Percentiles rank a stretch among this genome's conserved stretches.
phyloP scores from a whole-genome alignment of 1,140 invertebrate genomes.

The Ridgeia piscesae region DNA sequence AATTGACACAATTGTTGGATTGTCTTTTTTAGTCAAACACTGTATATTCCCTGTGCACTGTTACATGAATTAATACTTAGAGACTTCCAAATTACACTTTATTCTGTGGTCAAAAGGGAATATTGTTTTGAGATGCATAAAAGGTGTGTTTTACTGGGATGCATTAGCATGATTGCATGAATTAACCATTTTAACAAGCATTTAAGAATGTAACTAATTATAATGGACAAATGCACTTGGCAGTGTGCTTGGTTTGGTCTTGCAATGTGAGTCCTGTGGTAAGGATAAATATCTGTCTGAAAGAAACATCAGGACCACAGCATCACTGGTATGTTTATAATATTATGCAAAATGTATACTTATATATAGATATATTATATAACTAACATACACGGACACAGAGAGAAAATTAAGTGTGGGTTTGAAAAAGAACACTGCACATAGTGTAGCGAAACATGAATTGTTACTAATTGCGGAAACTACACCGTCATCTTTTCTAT shows the following conservation, averaged over 20 bases:
- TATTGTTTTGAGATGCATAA: neutral
- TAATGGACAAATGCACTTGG: neutral
- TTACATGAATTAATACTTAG: neutral
- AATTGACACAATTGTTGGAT: neutral
- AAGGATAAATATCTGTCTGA: neutral
- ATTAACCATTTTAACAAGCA: neutral
- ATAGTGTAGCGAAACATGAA: neutral
- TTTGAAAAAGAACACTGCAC: neutral
- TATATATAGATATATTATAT: neutral
- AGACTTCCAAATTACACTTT: neutral
- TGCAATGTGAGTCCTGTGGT: neutral
- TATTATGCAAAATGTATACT: constrained; percentile 6
- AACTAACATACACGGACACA: neutral
- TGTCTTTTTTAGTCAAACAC: neutral
- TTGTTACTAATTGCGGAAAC: neutral
- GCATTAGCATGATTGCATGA: neutral
- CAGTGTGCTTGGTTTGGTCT: neutral
- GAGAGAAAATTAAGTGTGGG: neutral
- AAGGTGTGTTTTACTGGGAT: neutral
- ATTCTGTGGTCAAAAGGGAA: neutral
- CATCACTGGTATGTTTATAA: neutral
- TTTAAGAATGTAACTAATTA: neutral
- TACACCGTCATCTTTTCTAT: neutral
- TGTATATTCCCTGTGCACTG: neutral
- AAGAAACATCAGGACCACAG: neutral